Conservation (phyloP, 2,797 vertebrate genomes). For the Phaenicophaeus curvirostris region DNA sequence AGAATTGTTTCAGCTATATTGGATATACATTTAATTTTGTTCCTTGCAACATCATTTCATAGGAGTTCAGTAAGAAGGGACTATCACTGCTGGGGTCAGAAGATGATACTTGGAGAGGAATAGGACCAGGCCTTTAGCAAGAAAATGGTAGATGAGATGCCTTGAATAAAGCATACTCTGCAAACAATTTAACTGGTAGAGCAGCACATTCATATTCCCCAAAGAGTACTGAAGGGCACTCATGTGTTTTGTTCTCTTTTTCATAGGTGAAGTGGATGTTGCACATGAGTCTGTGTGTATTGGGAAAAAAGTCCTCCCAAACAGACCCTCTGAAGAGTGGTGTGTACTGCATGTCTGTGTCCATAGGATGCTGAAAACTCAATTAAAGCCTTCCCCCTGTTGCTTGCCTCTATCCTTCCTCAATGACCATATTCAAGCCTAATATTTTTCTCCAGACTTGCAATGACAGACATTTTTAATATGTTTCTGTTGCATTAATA, state of each 20-base stretch:
- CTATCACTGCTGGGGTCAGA: neutral
- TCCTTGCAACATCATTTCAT: accelerated
- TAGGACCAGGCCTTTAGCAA: neutral
- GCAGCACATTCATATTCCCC: accelerated
- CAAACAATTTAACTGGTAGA: neutral
- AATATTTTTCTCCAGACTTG: neutral
- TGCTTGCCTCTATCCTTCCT: neutral
- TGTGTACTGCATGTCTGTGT: neutral
- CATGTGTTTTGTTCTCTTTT: neutral
- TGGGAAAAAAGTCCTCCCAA: neutral
- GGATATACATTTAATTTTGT: neutral
- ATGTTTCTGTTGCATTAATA: conserved; percentile 28
- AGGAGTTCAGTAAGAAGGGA: neutral
- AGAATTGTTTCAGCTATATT: neutral
- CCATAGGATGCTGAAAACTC: neutral
- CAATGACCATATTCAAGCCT: neutral
- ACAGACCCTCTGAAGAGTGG: neutral
- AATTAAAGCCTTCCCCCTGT: neutral
- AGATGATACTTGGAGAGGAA: neutral
- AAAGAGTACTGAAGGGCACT: accelerated
- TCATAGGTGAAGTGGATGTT: neutral
- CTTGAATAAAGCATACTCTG: neutral
- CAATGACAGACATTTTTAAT: conserved; percentile 28
- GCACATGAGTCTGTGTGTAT: accelerated
- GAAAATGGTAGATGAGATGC: neutral